Conservation (phyloP, 2,797 vertebrate species). For the Kryptopterus vitreolus region DNA sequence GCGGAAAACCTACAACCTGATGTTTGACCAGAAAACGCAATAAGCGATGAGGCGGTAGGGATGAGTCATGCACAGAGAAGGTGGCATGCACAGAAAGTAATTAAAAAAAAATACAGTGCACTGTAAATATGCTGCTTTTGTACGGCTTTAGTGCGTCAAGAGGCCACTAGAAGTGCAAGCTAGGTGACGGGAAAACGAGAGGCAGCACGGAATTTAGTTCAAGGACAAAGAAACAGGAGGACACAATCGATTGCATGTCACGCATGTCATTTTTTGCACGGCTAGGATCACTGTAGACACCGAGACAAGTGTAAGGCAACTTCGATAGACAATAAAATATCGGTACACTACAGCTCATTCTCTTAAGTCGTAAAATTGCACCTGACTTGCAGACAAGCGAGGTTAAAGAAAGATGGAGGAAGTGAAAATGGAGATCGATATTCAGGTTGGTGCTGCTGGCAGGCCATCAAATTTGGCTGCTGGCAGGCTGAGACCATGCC, state of each 20-base stretch:
- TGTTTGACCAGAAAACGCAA: conserved; percentile 17
- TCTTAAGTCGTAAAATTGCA: conserved; percentile 68
- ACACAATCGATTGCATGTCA: conserved; percentile 49
- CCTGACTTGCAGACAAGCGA: conserved; percentile 68
- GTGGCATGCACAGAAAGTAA: conserved; percentile 12
- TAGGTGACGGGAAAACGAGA: conserved; percentile 28
- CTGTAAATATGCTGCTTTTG: conserved; percentile 11
- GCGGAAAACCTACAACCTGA: conserved; percentile 1
- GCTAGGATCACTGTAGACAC: conserved; percentile 54
- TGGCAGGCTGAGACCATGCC: conserved; percentile 59
- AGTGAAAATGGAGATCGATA: conserved; percentile 67
- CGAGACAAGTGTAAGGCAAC: conserved; percentile 20
- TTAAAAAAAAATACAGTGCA: conserved; percentile 28
- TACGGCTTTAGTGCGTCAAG: conserved; percentile 41
- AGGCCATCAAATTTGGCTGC: conserved; percentile 72
- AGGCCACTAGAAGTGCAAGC: conserved; percentile 31
- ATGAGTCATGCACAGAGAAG: conserved; percentile 25
- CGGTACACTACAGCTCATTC: conserved; percentile 47
- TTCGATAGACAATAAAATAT: conserved; percentile 35
- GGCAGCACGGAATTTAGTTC: conserved; percentile 22
- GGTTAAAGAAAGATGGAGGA: conserved; percentile 69
- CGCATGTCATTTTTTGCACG: conserved; percentile 54
- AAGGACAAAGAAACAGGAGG: conserved; percentile 18
- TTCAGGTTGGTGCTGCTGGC: conserved; percentile 63
- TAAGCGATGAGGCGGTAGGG: conserved; percentile 9